Base-by-base conservation (phyloP, 2,888 invertebrate genomes). In the Stegana nigrithorax region DNA sequence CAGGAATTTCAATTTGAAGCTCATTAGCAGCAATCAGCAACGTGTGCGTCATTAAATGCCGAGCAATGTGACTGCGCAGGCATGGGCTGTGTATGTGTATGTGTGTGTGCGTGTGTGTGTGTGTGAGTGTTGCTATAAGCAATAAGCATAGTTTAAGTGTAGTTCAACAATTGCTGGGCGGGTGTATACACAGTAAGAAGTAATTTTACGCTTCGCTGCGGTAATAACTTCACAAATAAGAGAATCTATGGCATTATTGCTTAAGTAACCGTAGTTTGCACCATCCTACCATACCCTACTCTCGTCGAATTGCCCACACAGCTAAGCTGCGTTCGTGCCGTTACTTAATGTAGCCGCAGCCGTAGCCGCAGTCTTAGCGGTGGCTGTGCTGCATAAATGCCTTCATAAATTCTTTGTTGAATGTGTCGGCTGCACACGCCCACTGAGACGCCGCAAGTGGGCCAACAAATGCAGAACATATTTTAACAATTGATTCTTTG, bases 161-260 rank as follows among this genome's bases (percentile, higher is more conserved):
- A 69, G 29, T 26, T 60, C 58, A 60, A 62, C 17, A 8, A 44
- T 44, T 47, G 21, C 1, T 4, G 5, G 14, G 10, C 45, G 44
- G 44, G 42, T 42, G 26, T 68, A 67, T 66, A 68, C 60, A 62
- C 39, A 66, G 70, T 69, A 72, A 71, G 70, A 78, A 76, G 71
- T 79, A 73, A 78, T 79, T 79, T 79, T 79, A 73, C 65, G 69
- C 72, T 67, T 73, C 66, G 70, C 57, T 78, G 73, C 77, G 65
- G 64, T 72, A 73, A 76, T 73, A 78, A 75, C 73, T 71, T 72
- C 62, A 66, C 63, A 45, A 65, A 63, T 67, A 50, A 12, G 4
- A 4, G 32, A 29, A 29, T 17, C 12, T 55, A 19, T 32, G 19
- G n/a, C 14, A 10, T n/a, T n/a, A n/a, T n/a, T n/a, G n/a, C n/a